phyloP scores from a whole-genome alignment of 1,140 invertebrate genomes.

The Diabrotica virgifera region DNA sequence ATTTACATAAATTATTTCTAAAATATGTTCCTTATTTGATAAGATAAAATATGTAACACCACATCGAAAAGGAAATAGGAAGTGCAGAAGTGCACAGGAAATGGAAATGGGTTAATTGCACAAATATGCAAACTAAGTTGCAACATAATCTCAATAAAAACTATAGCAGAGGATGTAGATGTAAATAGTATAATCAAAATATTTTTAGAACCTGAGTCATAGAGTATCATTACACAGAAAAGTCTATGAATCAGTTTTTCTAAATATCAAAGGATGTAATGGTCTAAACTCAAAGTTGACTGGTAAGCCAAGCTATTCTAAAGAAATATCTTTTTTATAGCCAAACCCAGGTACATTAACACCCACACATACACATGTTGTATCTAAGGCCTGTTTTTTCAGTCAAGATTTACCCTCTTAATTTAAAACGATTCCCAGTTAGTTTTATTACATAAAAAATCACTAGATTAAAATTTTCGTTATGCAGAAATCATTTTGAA shows the following conservation, averaged over 20 bases:
- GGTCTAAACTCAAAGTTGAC: too few relatives aligned
- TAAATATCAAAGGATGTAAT: too few relatives aligned
- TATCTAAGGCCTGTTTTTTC: neutral
- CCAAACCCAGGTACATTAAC: neutral
- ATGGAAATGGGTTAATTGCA: neutral
- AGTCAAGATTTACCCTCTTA: neutral
- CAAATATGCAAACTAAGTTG: neutral
- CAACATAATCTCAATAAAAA: neutral
- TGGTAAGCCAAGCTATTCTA: too few relatives aligned
- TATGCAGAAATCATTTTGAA: neutral
- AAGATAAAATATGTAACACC: too few relatives aligned
- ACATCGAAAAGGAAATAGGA: too few relatives aligned
- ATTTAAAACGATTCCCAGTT: neutral
- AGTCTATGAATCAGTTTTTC: too few relatives aligned
- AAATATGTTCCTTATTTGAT: too few relatives aligned
- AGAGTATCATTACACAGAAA: neutral
- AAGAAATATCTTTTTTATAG: neutral
- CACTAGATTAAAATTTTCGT: neutral
- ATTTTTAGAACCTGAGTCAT: constrained; percentile 1
- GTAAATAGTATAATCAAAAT: neutral
- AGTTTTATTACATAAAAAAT: neutral
- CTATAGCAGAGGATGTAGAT: neutral
- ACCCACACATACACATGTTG: neutral
- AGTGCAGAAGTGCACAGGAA: too few relatives aligned
- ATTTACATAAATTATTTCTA: too few relatives aligned